Base-by-base conservation (phyloP, 1,140 invertebrate genomes). In the Drosophila funebris region DNA sequence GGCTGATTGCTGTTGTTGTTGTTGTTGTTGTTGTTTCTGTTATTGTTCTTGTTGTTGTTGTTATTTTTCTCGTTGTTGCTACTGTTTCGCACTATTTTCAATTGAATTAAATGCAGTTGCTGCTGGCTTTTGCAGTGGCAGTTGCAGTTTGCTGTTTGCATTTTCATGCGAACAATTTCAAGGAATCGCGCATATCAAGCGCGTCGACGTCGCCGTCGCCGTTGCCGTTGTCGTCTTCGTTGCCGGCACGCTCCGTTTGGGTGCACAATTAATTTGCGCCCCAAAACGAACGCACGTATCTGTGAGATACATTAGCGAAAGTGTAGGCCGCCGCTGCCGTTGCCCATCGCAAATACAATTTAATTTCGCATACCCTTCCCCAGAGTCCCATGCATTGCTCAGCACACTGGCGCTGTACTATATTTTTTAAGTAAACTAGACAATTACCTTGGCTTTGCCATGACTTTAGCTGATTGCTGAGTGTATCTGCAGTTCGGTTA, bases 121-220 rank as follows among this genome's bases (percentile, higher is more conserved):
- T 61, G 73, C 22, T 22, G 22, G n/a, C n/a, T n/a, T 58, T 41
- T 37, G 33, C 33, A 37, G 33, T 41, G n/a, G n/a, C n/a, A n/a
- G n/a, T 33, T 48, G 57, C 57, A 46, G 57, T 18, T 53, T 48
- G 33, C 44, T 14, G 58, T 24, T 71, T 73, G 69, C 79, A 88
- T 78, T 83, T 90, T 90, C 88, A 85, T 81, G 88, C 82, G 90
- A 91, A 84, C 85, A 91, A 91, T 91, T 91, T 91, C 90, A 91
- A 91, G 90, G 90, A 91, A 91, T 91, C 81, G 90, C 87, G 90
- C 90, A 91, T 91, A 91, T 91, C 90, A 91, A 91, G 90, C 90
- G 90, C 90, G 85, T 90, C 90, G 82, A 75, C 82, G 82, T 90
- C 89, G 77, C 67, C 73, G 61, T 80, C 22, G 36, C 13, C 29